phyloP scores from a whole-genome alignment of 2,113 vertebrate genomes.

The Sciurus niger region DNA sequence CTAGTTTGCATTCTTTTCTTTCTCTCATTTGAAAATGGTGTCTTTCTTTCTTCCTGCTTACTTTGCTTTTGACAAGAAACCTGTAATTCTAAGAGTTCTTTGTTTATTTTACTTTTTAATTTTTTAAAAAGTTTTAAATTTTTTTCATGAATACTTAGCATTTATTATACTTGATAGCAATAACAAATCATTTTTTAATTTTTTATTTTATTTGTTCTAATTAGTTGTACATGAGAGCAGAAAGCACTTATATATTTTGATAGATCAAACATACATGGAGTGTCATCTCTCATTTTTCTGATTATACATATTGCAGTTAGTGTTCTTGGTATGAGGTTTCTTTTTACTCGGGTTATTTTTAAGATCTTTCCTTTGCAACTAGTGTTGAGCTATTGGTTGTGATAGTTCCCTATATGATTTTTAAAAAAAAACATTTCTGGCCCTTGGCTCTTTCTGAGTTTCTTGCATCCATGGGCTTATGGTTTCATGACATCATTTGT shows the following conservation, averaged over 20 bases:
- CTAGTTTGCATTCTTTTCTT: background rate
- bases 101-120: too few relatives aligned
- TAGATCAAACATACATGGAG: too few relatives aligned
- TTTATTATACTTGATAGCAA: too few relatives aligned
- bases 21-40: background rate
- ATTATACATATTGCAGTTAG: too few relatives aligned
- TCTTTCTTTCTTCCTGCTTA: background rate
- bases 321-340: background rate
- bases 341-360: background rate
- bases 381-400: background rate
- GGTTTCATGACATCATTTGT: background rate
- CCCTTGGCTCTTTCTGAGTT: background rate
- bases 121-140: too few relatives aligned
- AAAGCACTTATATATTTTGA: too few relatives aligned
- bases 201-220: too few relatives aligned
- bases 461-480: background rate
- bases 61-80: background rate
- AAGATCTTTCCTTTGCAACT: background rate
- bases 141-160: too few relatives aligned
- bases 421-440: background rate
- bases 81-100: background rate
- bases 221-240: too few relatives aligned
- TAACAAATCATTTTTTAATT: too few relatives aligned
- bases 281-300: too few relatives aligned
- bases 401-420: background rate